phyloP scores from a whole-genome alignment of 2,888 invertebrate genomes.

The Oxyscelio sp. region DNA sequence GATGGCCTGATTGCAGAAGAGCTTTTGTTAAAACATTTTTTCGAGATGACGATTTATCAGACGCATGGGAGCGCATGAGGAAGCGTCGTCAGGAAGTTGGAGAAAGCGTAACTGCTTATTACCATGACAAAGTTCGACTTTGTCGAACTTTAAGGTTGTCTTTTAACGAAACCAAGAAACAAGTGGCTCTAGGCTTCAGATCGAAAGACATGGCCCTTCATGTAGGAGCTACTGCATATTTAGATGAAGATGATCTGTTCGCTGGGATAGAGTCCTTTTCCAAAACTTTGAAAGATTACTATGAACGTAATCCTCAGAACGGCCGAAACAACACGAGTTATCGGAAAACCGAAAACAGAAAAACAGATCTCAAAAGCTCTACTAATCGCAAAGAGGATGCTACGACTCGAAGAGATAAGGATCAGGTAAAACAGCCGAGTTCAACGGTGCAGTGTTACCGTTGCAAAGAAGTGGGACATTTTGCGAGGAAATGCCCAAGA shows the following conservation, averaged over 20 bases:
- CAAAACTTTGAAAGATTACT: not conserved
- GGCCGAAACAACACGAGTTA: not conserved
- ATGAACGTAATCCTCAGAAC: not conserved
- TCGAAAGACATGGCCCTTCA: not conserved
- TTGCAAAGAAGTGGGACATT: constrained; percentile 44
- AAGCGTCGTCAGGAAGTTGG: not conserved
- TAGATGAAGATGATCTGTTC: constrained; percentile 13
- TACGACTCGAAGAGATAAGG: not conserved
- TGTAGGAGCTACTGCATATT: not conserved
- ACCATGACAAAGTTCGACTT: constrained; percentile 22
- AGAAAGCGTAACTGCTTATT: not conserved
- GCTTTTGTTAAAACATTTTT: constrained; percentile 8
- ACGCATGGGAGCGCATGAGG: constrained; percentile 15
- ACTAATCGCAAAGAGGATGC: not conserved
- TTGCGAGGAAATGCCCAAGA: constrained; percentile 46
- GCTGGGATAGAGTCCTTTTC: not conserved
- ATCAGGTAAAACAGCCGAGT: too few relatives aligned
- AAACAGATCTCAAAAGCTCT: too few relatives aligned
- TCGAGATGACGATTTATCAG: constrained; percentile 6
- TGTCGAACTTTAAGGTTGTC: constrained; percentile 4
- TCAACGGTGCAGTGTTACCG: constrained; percentile 24
- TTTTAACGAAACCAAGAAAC: not conserved
- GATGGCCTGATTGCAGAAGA: constrained; percentile 10
- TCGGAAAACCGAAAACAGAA: too few relatives aligned
- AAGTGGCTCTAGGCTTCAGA: not conserved